Percentiles rank a stretch among this genome's conserved stretches.
Evolutionary conservation across 2,888 invertebrate species (phyloP).

Genomic region (Hyalella azteca): DNA sequence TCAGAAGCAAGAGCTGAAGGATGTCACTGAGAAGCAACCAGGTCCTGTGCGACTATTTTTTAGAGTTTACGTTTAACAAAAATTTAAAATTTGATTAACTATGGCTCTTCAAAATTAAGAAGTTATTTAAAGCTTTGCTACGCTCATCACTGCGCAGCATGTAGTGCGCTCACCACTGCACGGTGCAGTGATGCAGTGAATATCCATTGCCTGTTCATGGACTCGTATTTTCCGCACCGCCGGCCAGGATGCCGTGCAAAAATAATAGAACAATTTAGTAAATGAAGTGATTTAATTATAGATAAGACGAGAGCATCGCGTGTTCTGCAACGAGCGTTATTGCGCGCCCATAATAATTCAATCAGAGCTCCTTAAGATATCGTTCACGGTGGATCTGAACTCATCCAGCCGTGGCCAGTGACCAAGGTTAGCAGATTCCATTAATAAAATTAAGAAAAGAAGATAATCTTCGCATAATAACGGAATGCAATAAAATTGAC

Average conservation of each 20-base stretch:
- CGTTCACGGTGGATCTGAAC: too few species aligned
- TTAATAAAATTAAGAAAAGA: too few species aligned
- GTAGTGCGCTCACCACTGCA: neutral
- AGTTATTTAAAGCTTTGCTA: neutral
- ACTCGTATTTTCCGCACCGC: constrained; percentile 21
- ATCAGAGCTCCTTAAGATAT: constrained; percentile 39
- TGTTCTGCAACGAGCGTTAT: constrained; percentile 58
- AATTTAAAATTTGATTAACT: neutral
- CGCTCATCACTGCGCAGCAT: neutral
- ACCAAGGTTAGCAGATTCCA: too few species aligned
- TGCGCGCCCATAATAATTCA: constrained; percentile 57
- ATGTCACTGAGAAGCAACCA: neutral
- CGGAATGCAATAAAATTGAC: too few species aligned
- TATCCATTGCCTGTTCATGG: neutral
- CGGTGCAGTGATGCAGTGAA: neutral
- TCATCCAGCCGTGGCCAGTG: too few species aligned
- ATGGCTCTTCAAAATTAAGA: neutral
- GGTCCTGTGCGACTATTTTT: neutral
- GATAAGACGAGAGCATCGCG: constrained; percentile 57
- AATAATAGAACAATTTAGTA: constrained; percentile 59
- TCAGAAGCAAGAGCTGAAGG: neutral
- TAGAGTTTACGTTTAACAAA: neutral
- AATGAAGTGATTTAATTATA: constrained; percentile 59
- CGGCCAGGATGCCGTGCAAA: constrained; percentile 51
- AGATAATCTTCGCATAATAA: too few species aligned